phyloP scores from a whole-genome alignment of 2,888 invertebrate genomes.

The Cataglyphis livida region DNA sequence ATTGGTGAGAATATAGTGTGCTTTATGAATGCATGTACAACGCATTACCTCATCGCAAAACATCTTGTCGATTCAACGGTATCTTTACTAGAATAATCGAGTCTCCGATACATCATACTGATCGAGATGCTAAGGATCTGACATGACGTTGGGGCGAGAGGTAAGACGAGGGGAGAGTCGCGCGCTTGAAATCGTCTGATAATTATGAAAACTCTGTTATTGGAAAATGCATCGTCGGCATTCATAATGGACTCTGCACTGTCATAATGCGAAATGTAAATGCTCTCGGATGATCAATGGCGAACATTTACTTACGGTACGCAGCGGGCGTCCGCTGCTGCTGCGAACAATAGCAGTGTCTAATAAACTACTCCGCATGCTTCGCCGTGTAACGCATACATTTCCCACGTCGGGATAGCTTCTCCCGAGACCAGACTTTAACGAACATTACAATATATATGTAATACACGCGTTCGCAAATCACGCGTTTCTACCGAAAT shows the following conservation, averaged over 20 bases:
- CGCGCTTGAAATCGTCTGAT: slow-evolving; percentile 1
- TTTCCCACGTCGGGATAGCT: slow-evolving; percentile 62
- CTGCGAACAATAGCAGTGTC: slow-evolving; percentile 59
- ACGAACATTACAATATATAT: slow-evolving; percentile 26
- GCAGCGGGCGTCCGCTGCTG: slow-evolving; percentile 29
- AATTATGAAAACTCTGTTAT: slow-evolving; percentile 56
- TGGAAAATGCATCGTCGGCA: slow-evolving; percentile 36
- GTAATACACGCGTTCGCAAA: slow-evolving; percentile 53
- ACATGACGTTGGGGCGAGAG: not conserved
- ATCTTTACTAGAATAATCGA: slow-evolving; percentile 28
- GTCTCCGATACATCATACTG: not conserved
- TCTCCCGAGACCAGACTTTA: slow-evolving; percentile 43
- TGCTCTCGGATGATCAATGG: slow-evolving; percentile 56
- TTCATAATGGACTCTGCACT: slow-evolving; percentile 12
- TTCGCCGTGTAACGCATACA: slow-evolving; percentile 56
- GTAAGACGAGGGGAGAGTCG: not conserved
- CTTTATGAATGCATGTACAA: slow-evolving; percentile 13
- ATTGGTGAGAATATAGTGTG: not conserved
- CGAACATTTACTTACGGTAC: slow-evolving; percentile 56
- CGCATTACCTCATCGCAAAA: slow-evolving; percentile 54
- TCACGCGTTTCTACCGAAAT: slow-evolving; percentile 21
- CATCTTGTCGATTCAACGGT: slow-evolving; percentile 41
- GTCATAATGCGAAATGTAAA: slow-evolving; percentile 47
- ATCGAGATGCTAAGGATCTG: not conserved
- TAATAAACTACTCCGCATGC: slow-evolving; percentile 69